Conservation (phyloP, 2,113 vertebrate genomes). For the Tretioscincus oriximinensis region DNA sequence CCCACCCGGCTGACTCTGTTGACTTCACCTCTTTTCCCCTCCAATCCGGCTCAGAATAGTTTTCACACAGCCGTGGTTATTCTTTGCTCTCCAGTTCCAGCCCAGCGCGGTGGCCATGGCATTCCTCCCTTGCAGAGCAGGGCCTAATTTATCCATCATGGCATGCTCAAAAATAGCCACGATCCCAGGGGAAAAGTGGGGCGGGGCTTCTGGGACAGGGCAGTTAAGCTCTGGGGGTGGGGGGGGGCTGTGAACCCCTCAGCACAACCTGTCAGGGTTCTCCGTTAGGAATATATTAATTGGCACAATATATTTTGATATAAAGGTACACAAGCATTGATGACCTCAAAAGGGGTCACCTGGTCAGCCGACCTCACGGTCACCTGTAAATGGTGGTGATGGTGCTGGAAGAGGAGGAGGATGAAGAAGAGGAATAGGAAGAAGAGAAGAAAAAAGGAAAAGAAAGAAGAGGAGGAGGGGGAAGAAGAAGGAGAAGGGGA, state of each 20-base stretch:
- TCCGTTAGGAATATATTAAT: too few relatives aligned
- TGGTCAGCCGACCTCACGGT: too few relatives aligned
- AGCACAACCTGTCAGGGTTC: too few relatives aligned
- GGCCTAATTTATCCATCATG: slow-evolving; percentile 66
- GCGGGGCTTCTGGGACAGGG: neutral
- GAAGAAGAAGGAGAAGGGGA: too few relatives aligned
- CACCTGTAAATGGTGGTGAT: too few relatives aligned
- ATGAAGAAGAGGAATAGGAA: too few relatives aligned
- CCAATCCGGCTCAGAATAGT: neutral
- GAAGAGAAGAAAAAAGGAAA: too few relatives aligned
- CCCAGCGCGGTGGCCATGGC: slow-evolving; percentile 23
- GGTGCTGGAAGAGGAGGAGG: too few relatives aligned
- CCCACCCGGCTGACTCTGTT: neutral
- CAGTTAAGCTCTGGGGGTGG: neutral
- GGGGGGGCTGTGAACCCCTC: slow-evolving; percentile 41
- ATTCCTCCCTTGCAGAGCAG: slow-evolving; percentile 57
- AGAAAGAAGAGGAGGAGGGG: too few relatives aligned
- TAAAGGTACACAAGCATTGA: too few relatives aligned
- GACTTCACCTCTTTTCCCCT: neutral
- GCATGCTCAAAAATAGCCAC: slow-evolving; percentile 62
- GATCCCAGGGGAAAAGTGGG: neutral
- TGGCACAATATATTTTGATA: too few relatives aligned
- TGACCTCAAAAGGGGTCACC: too few relatives aligned
- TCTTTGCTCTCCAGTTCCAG: slow-evolving; percentile 9
- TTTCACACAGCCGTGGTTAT: neutral